phyloP scores from a whole-genome alignment of 2,888 invertebrate genomes.

The Cheilosia pagana region DNA sequence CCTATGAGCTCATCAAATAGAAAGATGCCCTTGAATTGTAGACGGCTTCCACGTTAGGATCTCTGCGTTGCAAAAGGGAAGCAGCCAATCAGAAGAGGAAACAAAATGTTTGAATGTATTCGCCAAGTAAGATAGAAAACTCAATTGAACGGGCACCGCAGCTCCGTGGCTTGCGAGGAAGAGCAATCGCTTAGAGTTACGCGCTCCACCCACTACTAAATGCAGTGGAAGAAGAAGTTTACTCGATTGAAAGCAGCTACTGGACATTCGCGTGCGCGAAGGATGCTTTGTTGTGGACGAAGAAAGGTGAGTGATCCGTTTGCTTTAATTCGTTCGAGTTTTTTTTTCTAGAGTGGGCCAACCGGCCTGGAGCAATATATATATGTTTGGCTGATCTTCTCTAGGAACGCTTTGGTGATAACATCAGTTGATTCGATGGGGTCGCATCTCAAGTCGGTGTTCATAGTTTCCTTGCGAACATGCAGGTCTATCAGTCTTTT shows the following conservation, averaged over 20 bases:
- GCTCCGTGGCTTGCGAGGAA: conserved; percentile 76
- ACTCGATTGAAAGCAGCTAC: conserved; percentile 90
- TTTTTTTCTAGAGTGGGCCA: neutral
- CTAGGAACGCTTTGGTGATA: too few relatives aligned
- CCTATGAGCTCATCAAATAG: conserved; percentile 18
- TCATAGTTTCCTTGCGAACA: too few relatives aligned
- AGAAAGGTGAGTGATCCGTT: conserved; percentile 90
- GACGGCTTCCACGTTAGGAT: conserved; percentile 19
- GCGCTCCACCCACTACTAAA: conserved; percentile 83
- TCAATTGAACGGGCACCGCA: conserved; percentile 61
- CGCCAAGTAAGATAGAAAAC: conserved; percentile 52
- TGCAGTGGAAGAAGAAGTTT: conserved; percentile 94
- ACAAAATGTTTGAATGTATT: conserved; percentile 68
- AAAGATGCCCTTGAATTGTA: conserved; percentile 39
- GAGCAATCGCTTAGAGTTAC: conserved; percentile 78
- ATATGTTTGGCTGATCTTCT: too few relatives aligned
- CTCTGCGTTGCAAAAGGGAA: neutral
- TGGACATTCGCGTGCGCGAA: conserved; percentile 91
- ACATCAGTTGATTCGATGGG: too few relatives aligned
- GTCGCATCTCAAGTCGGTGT: too few relatives aligned
- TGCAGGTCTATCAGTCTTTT: too few relatives aligned
- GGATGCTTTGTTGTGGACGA: conserved; percentile 97
- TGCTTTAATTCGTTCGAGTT: neutral
- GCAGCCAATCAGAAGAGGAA: neutral
- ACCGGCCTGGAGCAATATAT: too few relatives aligned